Evolutionary conservation across 2,113 vertebrate genomes (phyloP), one percentile per base, ranked within the genome.

Genomic region (Peucedramus taeniatus): DNA sequence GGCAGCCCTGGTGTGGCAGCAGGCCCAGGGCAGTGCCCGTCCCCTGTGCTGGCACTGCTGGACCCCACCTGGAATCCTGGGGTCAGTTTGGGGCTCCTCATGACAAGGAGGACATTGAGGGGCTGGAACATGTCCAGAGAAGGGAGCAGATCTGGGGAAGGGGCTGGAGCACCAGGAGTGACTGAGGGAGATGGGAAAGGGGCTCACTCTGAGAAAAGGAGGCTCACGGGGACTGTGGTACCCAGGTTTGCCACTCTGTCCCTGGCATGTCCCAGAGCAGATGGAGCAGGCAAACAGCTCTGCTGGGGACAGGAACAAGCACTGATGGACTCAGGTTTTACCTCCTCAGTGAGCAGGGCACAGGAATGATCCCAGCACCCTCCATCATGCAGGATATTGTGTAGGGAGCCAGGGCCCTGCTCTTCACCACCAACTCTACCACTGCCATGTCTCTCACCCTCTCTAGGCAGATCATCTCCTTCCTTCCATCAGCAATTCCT

Each of bases 341-440:
- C 33, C 23, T 64, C 53, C 66, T 22, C 15, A 31, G 39, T 23
- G 40, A 47, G 49, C 33, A 51, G 61, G 39, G 33, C 61, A 53
- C 66, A 44, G 53, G 28, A 78, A 28, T 0, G 0, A 42, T 17
- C 31, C 71, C 53, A 63, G 4, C 13, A 14, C 56, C 50, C 40
- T 27, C 18, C 45, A 47, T 5, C 49, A 11, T 6, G 45, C 54
- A 80, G 30, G 31, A 13, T 5, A 27, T 7, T 35, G 7, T 1
- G 6, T 14, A 27, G 54, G 37, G 45, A 83, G 31, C 21, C 0
- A 0, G 8, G 11, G 60, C 74, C 57, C 66, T 30, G 4, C 66
- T 70, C 76, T 49, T 44, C 42, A 61, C 31, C 44, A 71, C 26
- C 65, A 54, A 0, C n/a, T 74, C 87, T 45, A 15, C 33, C 57